Conservation (phyloP, 2,113 vertebrate species). For the Caracal caracal region DNA sequence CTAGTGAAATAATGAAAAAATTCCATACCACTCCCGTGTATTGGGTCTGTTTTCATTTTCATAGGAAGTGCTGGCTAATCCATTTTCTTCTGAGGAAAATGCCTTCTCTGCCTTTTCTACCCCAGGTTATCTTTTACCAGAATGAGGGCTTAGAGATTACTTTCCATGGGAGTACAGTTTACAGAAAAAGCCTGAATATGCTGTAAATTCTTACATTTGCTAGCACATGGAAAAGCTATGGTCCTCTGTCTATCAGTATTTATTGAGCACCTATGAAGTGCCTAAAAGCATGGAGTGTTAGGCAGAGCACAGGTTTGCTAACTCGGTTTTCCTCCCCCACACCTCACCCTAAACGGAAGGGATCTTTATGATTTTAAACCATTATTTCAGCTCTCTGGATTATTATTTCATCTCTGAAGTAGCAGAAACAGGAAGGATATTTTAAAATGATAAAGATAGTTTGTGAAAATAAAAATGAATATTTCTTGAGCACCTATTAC, state of each 20-base stretch:
- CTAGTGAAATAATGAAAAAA: background rate
- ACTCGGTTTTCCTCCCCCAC: background rate
- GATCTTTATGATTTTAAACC: background rate
- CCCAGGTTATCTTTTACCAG: background rate
- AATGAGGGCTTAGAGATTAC: background rate
- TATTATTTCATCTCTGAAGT: conserved; percentile 20
- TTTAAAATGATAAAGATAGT: background rate
- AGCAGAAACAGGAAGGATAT: background rate
- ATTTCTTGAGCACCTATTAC: background rate
- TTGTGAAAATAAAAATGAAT: conserved; percentile 10
- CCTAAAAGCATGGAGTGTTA: background rate
- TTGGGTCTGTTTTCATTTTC: background rate
- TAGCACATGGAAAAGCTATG: background rate
- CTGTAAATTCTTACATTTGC: background rate
- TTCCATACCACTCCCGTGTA: background rate
- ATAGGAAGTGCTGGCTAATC: background rate
- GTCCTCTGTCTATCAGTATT: background rate
- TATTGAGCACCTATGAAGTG: background rate
- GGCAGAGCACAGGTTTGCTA: background rate
- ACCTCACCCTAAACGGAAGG: background rate
- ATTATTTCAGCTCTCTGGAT: background rate
- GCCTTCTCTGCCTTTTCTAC: background rate
- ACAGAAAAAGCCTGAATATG: background rate
- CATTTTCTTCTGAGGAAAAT: background rate
- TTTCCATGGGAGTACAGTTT: background rate